Evolutionary conservation across 2,797 vertebrate genomes (phyloP), one percentile per base, ranked within the genome.

Genomic region (Clarias fuscus): DNA sequence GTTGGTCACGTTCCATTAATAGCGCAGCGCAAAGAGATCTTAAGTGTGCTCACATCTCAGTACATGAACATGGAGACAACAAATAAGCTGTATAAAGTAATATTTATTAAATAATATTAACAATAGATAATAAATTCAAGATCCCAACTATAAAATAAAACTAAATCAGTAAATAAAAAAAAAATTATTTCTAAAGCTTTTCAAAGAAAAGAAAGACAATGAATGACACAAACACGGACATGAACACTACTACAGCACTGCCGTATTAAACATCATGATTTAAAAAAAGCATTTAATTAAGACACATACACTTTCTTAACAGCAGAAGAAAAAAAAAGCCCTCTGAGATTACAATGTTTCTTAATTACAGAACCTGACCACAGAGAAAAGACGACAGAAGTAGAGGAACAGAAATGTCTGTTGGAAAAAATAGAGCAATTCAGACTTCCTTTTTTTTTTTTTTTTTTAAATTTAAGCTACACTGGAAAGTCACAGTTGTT

Each of bases 391-490:
- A 7, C 1, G 6, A 0, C 18, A 20, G 18, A 8, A 6, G 37
- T 33, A 43, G 10, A 20, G 13, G 81, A 82, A 22, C 68, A 82
- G 68, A 86, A 86, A 79, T 73, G 40, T 5, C 15, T 5, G 68
- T 53, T 72, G 59, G 59, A 65, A 75, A 75, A 81, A 86, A 64
- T 82, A 22, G 0, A 40, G 65, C 40, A 86, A n/a, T 18, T 37
- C 15, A 18, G 61, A 58, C 70, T 82, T 86, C 85, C 79, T 0
- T 59, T 72, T 75, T 58, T 84, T 70, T 33, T 3, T 8, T 17
- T n/a, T 80, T 62, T 43, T n/a, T n/a, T n/a, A n/a, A 30, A 40
- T 72, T 8, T n/a, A 48, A 17, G 43, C 11, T 56, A n/a, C 4
- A 43, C 17, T 6, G 2, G 18, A 56, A 75, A 56, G 14, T 56